Evolutionary conservation across 2,797 vertebrate genomes (phyloP).

Genomic region (Gobio occitaniae): DNA sequence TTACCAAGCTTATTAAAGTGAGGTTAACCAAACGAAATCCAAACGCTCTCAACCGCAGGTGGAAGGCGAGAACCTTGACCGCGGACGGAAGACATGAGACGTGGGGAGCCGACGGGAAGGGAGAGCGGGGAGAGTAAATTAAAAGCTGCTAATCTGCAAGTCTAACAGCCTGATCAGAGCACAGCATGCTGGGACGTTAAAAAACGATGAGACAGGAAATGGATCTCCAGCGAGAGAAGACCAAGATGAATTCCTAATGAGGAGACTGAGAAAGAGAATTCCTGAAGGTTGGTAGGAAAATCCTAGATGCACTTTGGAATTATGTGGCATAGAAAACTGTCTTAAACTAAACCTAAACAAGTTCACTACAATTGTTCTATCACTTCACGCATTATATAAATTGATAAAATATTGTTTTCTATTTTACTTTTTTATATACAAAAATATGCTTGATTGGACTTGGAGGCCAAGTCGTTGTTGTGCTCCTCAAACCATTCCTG

Average conservation of each 20-base stretch:
- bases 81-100: background rate
- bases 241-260: background rate
- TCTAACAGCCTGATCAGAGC: constrained; percentile 29
- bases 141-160: constrained; percentile 30
- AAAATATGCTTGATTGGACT: no score
- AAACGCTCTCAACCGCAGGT: background rate
- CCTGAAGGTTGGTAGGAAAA: background rate
- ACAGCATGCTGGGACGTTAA: constrained; percentile 16
- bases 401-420: background rate
- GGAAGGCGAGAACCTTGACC: constrained; percentile 16
- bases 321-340: background rate
- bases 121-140: constrained; percentile 8
- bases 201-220: constrained; percentile 35
- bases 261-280: background rate
- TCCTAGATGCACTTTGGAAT: background rate
- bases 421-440: no score
- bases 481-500: no score
- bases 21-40: constrained; percentile 41
- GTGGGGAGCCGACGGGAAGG: background rate
- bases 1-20: constrained; percentile 33
- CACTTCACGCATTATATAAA: background rate
- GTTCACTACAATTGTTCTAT: background rate
- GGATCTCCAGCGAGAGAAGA: background rate
- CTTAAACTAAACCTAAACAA: background rate
- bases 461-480: no score